A percentile compares a stretch with the other conserved stretches of the same genome.
phyloP scores from a whole-genome alignment of 2,888 invertebrate genomes.

The Troides aeacus region DNA sequence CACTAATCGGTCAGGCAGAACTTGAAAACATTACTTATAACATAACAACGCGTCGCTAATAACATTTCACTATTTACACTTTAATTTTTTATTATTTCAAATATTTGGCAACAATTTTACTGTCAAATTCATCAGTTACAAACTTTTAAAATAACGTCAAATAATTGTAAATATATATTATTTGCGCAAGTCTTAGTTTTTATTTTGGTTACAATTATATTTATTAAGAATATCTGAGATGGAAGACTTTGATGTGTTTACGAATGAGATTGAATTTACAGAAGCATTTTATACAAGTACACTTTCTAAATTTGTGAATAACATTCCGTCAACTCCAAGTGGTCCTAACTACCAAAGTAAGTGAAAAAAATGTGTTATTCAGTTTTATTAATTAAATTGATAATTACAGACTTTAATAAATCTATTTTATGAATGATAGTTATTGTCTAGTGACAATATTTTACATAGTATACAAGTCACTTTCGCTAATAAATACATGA shows the following conservation, averaged over 20 bases:
- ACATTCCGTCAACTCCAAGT: constrained; percentile 59
- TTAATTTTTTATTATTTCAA: no score
- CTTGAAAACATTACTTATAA: no score
- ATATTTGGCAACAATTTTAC: not conserved
- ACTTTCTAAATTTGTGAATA: constrained; percentile 59
- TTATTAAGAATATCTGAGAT: constrained; percentile 38
- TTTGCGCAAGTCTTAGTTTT: not conserved
- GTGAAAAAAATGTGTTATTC: constrained; percentile 25
- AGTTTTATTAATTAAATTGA: no score
- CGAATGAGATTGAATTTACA: constrained; percentile 66
- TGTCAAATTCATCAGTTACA: constrained; percentile 1
- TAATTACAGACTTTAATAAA: no score
- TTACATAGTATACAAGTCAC: no score
- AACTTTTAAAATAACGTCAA: not conserved
- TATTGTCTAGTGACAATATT: no score
- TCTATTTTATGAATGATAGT: no score
- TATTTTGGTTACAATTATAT: not conserved
- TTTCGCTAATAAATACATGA: no score
- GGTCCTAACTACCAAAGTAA: constrained; percentile 74
- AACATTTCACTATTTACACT: no score
- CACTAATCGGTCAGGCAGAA: no score
- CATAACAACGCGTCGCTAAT: no score
- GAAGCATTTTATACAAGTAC: constrained; percentile 60
- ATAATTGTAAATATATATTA: not conserved
- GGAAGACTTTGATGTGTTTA: constrained; percentile 74